These are phyloP conservation scores for Papilio demoleus DNA, from an alignment of 2,888 invertebrate genomes.

Conservation along the genomic window DNA sequence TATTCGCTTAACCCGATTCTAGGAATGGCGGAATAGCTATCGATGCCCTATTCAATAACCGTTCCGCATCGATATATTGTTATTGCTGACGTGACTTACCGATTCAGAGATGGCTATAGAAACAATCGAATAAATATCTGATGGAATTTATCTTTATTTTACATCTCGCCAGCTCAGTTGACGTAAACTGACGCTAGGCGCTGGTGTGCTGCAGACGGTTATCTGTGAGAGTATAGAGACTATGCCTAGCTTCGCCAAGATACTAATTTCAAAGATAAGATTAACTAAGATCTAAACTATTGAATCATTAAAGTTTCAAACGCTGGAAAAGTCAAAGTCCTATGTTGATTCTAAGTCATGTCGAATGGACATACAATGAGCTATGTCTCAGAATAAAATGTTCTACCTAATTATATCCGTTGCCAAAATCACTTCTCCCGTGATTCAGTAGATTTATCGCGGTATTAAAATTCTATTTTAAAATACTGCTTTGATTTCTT, in stretches of 20 bases:
- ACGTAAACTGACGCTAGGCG: slow-evolving; percentile 10
- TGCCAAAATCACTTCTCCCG: not conserved
- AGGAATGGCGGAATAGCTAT: slow-evolving; percentile 61
- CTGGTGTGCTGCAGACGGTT: not conserved
- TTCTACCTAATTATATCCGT: not conserved
- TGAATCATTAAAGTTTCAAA: not conserved
- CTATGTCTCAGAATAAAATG: not conserved
- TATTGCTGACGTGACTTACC: slow-evolving; percentile 78
- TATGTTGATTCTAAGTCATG: not conserved
- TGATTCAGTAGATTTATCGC: slow-evolving; percentile 10
- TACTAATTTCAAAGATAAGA: not conserved
- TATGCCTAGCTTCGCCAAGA: not conserved
- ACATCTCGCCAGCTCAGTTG: slow-evolving; percentile 56
- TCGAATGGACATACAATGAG: not conserved
- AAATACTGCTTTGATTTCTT: slow-evolving; percentile 17
- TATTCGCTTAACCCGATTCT: slow-evolving; percentile 53
- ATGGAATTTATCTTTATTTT: slow-evolving; percentile 68
- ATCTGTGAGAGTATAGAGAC: not conserved
- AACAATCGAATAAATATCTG: slow-evolving; percentile 76
- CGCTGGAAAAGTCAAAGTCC: too few species aligned
- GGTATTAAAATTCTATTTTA: slow-evolving; percentile 11
- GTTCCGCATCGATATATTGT: slow-evolving; percentile 68
- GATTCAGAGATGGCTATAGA: slow-evolving; percentile 73
- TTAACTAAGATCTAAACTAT: not conserved
- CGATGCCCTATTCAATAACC: slow-evolving; percentile 69